Conservation (phyloP, 2,113 vertebrate genomes). For the Corydoras sp. region DNA sequence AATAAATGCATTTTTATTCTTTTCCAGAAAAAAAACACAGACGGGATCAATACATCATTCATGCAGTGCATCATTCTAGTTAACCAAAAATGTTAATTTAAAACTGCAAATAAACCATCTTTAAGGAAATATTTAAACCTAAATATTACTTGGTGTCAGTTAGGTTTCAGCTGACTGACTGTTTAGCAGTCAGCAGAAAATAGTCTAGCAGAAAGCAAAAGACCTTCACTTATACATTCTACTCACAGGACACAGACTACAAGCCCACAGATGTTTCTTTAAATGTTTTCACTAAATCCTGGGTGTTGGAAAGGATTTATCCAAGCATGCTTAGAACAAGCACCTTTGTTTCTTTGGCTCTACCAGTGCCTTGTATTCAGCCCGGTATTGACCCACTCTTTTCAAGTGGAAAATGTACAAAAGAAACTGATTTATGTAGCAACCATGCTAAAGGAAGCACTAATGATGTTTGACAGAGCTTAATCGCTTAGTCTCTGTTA, state of each 20-base stretch:
- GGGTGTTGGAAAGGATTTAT: conserved; percentile 9
- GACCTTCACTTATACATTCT: background rate
- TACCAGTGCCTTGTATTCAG: conserved; percentile 23
- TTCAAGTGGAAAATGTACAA: conserved; percentile 49
- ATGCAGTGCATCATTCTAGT: too few species aligned
- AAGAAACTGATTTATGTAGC: conserved; percentile 45
- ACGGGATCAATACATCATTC: too few species aligned
- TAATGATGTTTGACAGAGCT: conserved; percentile 47
- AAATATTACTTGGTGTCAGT: background rate
- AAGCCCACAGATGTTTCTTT: background rate
- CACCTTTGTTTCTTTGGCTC: conserved; percentile 26
- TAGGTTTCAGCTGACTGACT: background rate
- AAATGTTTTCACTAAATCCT: conserved; percentile 15
- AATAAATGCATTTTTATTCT: too few species aligned
- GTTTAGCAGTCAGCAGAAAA: background rate
- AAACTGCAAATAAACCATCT: too few species aligned
- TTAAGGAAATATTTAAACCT: background rate
- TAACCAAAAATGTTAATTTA: too few species aligned
- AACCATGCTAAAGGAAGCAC: conserved; percentile 25
- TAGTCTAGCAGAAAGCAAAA: background rate
- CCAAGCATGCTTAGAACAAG: background rate
- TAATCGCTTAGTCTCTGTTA: conserved; percentile 34
- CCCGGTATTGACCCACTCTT: conserved; percentile 46
- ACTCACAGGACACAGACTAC: conserved; percentile 1
- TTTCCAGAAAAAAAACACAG: too few species aligned